Base-by-base conservation (phyloP, 2,888 invertebrate species). In the Tenthredo distinguenda region DNA sequence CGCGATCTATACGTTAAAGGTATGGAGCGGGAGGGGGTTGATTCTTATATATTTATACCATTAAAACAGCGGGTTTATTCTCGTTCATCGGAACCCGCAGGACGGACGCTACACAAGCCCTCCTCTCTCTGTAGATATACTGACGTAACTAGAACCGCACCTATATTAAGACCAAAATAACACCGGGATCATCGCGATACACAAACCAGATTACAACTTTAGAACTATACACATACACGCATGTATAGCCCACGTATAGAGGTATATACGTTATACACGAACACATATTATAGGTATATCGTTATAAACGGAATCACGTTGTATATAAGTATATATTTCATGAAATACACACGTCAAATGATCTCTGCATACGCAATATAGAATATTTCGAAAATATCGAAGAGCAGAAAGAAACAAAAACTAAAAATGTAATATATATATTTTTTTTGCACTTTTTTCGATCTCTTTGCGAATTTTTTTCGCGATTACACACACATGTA, bases 111-210 rank as follows among this genome's bases (percentile, higher is more conserved):
- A 62, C 26, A 58, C 7, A 26, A 0, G 3, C 10, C 9, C 26
- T 26, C 26, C 26, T 26, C 26, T 62, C 6, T 62, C 21, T 26
- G 26, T 62, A 62, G 21, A 12, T 62, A 26, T 62, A 62, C 72
- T 74, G 72, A 74, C 72, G 72, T 74, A 74, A 74, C 72, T 62
- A 21, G 43, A 43, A 74, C 72, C 72, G 21, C 72, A 74, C 72
- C 72, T 71, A 37, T 71, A 31, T 71, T 37, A 74, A 74, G 72
- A 74, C 72, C 2, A 74, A 74, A 74, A 74, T 74, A 74, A 74
- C 72, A 40, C 43, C 43, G 72, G 40, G 40, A 74, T 37, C 40
- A 74, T 43, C 72, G 72, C 43, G 72, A 74, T 74, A 74, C 34
- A 68, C 26, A 62, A 62, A 62, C 62, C 26, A 62, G 62, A 62